A percentile compares a stretch with the other conserved stretches of the same genome.
These are phyloP conservation scores for Gallinago jamesoni DNA, from an alignment of 2,113 vertebrate species.

Conservation along the genomic window DNA sequence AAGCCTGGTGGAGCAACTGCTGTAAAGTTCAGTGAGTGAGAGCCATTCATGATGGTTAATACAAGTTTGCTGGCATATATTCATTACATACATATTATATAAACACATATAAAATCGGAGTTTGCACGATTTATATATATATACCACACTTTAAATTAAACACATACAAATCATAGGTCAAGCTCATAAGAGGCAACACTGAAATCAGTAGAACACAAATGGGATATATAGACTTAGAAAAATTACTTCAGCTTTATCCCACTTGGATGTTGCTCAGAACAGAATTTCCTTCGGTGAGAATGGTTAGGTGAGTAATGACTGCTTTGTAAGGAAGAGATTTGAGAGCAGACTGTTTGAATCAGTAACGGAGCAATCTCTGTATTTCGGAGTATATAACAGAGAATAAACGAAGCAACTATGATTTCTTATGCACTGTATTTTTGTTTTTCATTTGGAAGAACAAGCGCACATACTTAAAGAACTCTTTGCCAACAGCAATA, in stretches of 20 bases:
- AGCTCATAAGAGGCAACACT: conserved; percentile 8
- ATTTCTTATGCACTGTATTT: conserved; percentile 20
- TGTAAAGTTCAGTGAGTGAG: background rate
- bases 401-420: background rate
- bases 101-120: conserved; percentile 34
- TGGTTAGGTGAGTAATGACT: background rate
- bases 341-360: background rate
- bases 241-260: background rate
- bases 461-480: background rate
- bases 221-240: background rate
- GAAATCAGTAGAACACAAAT: conserved; percentile 2
- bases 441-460: conserved; percentile 14
- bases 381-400: background rate
- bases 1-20: background rate
- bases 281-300: background rate
- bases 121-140: background rate
- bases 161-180: conserved; percentile 61
- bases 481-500: conserved; percentile 36
- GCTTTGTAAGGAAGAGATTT: background rate
- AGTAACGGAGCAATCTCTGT: background rate
- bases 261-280: background rate
- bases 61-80: background rate
- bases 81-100: background rate
- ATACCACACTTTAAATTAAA: conserved; percentile 54
- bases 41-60: background rate